These are phyloP conservation scores for Masticophis lateralis DNA, from an alignment of 2,797 vertebrate species.

Conservation along the genomic window DNA sequence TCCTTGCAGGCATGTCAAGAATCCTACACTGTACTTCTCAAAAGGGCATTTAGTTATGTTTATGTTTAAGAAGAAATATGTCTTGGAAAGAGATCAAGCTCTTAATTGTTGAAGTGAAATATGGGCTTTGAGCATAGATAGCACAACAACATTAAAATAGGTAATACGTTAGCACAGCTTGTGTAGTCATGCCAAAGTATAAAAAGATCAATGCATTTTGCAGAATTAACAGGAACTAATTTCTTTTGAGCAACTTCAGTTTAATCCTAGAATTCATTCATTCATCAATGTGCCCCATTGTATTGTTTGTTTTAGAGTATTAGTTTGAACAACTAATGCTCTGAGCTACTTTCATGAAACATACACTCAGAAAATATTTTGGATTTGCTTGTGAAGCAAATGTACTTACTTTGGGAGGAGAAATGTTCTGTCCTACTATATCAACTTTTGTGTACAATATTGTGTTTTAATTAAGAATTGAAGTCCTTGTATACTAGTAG, in stretches of 20 bases:
- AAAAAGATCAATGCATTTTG: background rate
- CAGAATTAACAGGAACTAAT: background rate
- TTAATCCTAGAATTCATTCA: background rate
- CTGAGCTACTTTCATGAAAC: background rate
- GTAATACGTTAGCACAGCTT: slow-evolving; percentile 18
- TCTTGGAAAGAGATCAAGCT: slow-evolving; percentile 23
- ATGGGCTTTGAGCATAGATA: slow-evolving; percentile 2
- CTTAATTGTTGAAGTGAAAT: slow-evolving; percentile 22
- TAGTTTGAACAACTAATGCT: background rate
- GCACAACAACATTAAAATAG: slow-evolving; percentile 1
- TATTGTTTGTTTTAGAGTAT: background rate
- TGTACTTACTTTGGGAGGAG: too few species aligned
- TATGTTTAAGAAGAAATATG: slow-evolving; percentile 31
- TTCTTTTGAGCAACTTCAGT: background rate
- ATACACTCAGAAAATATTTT: background rate
- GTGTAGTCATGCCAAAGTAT: background rate
- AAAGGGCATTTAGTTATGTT: slow-evolving; percentile 33
- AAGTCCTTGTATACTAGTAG: background rate
- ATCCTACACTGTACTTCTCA: slow-evolving; percentile 41
- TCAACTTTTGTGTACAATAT: background rate
- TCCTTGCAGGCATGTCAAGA: slow-evolving; percentile 43
- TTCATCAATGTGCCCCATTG: background rate
- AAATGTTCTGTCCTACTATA: background rate
- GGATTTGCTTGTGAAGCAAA: background rate
- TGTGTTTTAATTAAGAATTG: background rate